Evolutionary conservation across 2,113 vertebrate genomes (phyloP).

Genomic region (rabbit (Oryctolagus cuniculus)): DNA sequence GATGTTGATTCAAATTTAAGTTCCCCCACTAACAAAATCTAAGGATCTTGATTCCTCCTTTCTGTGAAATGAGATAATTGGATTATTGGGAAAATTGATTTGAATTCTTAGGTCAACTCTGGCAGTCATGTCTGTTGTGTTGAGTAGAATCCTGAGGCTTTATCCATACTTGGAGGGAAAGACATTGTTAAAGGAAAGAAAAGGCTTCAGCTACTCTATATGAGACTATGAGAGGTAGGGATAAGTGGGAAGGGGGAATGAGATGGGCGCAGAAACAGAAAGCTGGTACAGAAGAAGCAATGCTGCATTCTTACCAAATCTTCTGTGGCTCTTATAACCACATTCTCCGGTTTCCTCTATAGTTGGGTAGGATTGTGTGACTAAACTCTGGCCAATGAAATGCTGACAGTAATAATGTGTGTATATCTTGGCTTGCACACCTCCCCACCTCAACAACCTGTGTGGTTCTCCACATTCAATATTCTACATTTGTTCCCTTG

Average conservation of each 20-base stretch:
- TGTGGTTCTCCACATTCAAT: not conserved
- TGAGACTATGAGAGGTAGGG: not conserved
- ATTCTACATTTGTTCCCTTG: not conserved
- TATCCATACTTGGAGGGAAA: not conserved
- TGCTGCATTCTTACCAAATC: not conserved
- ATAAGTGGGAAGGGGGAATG: not conserved
- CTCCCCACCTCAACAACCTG: not conserved
- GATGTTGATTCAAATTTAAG: not conserved
- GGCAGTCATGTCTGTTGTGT: not conserved
- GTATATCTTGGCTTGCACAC: not conserved
- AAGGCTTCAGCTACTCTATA: not conserved
- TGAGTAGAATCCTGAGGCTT: not conserved
- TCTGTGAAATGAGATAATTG: not conserved
- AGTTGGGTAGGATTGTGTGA: not conserved
- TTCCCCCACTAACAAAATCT: not conserved
- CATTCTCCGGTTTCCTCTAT: not conserved
- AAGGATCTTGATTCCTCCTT: not conserved
- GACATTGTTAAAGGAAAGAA: slow-evolving; percentile 14
- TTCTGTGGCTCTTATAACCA: not conserved
- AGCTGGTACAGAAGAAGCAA: not conserved
- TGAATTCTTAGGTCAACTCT: slow-evolving; percentile 1
- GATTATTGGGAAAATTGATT: not conserved
- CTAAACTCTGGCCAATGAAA: not conserved
- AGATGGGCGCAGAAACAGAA: not conserved
- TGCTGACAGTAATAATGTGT: not conserved